Evolutionary conservation across 2,113 vertebrate genomes (phyloP).

Genomic region (Narcine bancroftii): DNA sequence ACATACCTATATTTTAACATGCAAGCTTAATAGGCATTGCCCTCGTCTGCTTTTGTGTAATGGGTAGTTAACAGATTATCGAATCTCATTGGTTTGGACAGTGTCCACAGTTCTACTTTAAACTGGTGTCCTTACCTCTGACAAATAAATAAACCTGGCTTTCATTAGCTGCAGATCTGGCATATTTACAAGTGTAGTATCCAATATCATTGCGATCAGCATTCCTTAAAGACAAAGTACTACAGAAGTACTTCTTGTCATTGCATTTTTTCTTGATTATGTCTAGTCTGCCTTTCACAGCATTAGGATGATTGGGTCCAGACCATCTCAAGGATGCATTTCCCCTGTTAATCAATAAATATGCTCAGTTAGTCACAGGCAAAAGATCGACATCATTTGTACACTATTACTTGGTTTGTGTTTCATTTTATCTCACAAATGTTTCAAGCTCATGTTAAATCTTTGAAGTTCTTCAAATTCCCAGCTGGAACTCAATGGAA

Average conservation of each 20-base stretch:
- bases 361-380: not conserved
- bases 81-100: not conserved
- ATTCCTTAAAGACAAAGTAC: not conserved
- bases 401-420: not conserved
- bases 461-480: not conserved
- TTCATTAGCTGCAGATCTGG: not conserved
- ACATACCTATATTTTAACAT: too few species aligned
- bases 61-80: not conserved
- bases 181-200: constrained; percentile 11
- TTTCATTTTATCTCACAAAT: not conserved
- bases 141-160: constrained; percentile 28
- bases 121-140: constrained; percentile 13
- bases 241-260: not conserved
- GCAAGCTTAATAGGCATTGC: not conserved
- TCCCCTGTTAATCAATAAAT: constrained; percentile 23
- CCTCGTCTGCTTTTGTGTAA: not conserved
- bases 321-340: not conserved
- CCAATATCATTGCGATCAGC: not conserved
- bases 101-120: not conserved
- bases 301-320: not conserved
- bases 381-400: not conserved
- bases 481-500: not conserved
- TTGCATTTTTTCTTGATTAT: not conserved
- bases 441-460: not conserved
- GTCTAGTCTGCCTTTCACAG: not conserved